Evolutionary conservation across 1,140 invertebrate genomes (phyloP).

Genomic region (Diabrotica virgifera): DNA sequence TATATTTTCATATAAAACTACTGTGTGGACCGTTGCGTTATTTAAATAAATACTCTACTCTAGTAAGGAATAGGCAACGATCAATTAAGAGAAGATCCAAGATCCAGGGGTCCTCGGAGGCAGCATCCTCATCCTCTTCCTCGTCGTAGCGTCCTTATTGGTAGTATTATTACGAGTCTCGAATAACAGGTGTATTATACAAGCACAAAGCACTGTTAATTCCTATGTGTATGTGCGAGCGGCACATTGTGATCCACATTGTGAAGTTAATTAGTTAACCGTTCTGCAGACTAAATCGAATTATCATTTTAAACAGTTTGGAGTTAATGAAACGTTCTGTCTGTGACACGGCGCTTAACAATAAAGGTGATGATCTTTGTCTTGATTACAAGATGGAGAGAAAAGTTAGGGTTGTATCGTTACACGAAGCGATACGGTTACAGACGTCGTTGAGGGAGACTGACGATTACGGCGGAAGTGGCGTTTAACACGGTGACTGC

Average conservation of each 20-base stretch:
- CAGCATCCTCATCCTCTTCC: neutral
- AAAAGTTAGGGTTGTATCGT: no score
- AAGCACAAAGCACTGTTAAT: neutral
- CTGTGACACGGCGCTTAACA: neutral
- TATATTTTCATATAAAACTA: no score
- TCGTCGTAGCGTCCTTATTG: neutral
- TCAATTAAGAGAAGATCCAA: no score
- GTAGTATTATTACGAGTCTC: neutral
- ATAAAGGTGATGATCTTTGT: conserved; percentile 1
- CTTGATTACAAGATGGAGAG: neutral
- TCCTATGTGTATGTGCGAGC: neutral
- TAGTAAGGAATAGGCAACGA: no score
- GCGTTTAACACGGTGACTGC: no score
- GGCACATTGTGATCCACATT: neutral
- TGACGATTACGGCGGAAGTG: no score
- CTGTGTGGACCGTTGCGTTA: no score
- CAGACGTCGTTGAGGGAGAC: no score
- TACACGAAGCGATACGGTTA: no score
- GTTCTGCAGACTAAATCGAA: neutral
- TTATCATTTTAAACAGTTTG: conserved; percentile 3
- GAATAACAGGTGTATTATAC: neutral
- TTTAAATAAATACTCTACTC: no score
- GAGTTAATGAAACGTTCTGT: neutral
- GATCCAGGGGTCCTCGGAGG: no score
- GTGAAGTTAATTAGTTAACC: neutral